Evolutionary conservation across 2,113 vertebrate species (phyloP), one percentile per base, ranked within the genome.

Genomic region (Pelmatolapia mariae): DNA sequence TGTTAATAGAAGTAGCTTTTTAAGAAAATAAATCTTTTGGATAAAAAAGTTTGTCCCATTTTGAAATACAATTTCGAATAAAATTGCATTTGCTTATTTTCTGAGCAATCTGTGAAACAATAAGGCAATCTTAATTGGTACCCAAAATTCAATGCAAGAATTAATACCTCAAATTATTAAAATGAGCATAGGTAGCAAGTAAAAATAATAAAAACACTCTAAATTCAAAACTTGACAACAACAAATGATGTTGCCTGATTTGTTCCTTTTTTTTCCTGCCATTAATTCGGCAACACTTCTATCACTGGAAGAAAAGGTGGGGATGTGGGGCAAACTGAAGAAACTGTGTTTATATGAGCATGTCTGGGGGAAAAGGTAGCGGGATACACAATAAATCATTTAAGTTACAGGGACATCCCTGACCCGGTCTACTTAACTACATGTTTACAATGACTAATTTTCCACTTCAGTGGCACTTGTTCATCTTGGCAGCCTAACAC

Each of bases 391-490:
- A 24, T 13, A 52, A 61, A 61, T 59, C 45, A 40, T 29, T 45
- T 47, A 47, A 47, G 24, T 47, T 68, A n/a, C 9, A 71, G 26
- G 15, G n/a, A 81, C 78, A 19, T 68, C 80, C 40, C 29, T 78
- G 56, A 86, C 61, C 43, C 3, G 3, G 15, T 22, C 4, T 18
- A 36, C 5, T 15, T 7, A 52, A 40, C 52, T 63, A 52, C 40
- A 79, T 89, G 81, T 84, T 87, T 76, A 87, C 68, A 36, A 22
- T 86, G 73, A 84, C 61, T 90, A 66, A 90, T 87, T 90, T 90
- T 89, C 84, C 81, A 86, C 80, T 83, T 71, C 80, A 80, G 29
- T 16, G n/a, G 56, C 61, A 43, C 38, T 3, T 59, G 83, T 78
- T 78, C 19, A 78, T 22, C 10, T 43, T 19, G 19, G 31, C 50